Evolutionary conservation across 2,797 vertebrate genomes (phyloP), one percentile per base, ranked within the genome.

Genomic region (Hyperoplus immaculatus): DNA sequence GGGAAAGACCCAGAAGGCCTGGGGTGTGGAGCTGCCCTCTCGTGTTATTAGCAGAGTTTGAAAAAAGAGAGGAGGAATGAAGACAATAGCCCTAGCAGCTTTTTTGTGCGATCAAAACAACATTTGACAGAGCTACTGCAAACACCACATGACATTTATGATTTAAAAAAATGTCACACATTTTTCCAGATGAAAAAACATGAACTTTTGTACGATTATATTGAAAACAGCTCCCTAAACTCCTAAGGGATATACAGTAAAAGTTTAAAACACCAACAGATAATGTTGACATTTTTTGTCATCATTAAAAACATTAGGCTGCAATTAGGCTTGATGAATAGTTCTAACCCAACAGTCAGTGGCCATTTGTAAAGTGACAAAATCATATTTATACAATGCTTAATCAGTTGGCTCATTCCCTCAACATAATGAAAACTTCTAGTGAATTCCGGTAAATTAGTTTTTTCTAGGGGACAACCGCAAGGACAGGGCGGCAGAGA

Each of bases 401-500:
- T 53, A 60, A 43, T 58, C 8, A 39, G 18, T 8, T 16, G 29
- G 3, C 51, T 77, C 6, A 60, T 42, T 45, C n/a, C 14, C n/a
- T 16, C 0, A 53, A 43, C 21, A 29, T 16, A 61, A 50, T 21
- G 56, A 71, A 0, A 77, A 62, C 5, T 66, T 18, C 0, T 6
- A 38, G 7, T 57, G 50, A 72, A 8, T 49, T 16, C 12, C 21
- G 69, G 56, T 38, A 29, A 55, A 53, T 69, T 3, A 21, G 14
- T 5, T 77, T 75, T 76, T 69, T 36, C 39, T 45, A 47, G 39
- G 36, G 64, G 55, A 80, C 29, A 55, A 63, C 60, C 59, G 39
- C 77, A 85, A 83, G 81, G 84, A 87, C 70, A 61, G 21, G 13
- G 38, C 39, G 29, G 45, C 69, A 54, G 60, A 71, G 55, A 62